Evolutionary conservation across 2,797 vertebrate genomes (phyloP).

Genomic region (Threskiornis aethiopicus): DNA sequence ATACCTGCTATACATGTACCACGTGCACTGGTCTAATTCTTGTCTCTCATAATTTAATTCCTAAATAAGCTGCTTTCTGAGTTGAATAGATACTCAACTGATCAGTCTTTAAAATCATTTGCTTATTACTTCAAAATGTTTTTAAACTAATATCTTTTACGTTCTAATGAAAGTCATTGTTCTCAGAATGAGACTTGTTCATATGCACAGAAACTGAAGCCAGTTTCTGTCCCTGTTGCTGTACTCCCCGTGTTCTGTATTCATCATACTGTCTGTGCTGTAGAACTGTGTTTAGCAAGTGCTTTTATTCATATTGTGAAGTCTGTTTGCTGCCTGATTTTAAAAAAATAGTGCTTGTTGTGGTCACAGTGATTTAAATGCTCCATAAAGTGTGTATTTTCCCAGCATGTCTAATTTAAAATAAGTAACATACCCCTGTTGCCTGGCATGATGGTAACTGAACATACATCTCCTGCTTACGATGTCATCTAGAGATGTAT

Average conservation of each 20-base stretch:
- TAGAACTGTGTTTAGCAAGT: conserved; percentile 41
- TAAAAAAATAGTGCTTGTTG: conserved; percentile 38
- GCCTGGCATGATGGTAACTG: conserved; percentile 70
- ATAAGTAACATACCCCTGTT: conserved; percentile 40
- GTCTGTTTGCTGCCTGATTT: conserved; percentile 57
- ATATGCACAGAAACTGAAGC: not conserved
- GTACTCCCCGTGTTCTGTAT: not conserved
- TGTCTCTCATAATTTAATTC: not conserved
- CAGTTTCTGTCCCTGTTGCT: conserved; percentile 37
- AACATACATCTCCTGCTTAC: conserved; percentile 46
- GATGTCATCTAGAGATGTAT: conserved; percentile 59
- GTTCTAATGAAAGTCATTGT: conserved; percentile 32
- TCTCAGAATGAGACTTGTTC: conserved; percentile 74
- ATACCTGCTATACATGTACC: not conserved
- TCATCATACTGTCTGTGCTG: not conserved
- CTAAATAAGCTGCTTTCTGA: not conserved
- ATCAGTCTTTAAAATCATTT: not conserved
- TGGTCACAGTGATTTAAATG: conserved; percentile 20
- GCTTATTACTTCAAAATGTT: not conserved
- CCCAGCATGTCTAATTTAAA: conserved; percentile 70
- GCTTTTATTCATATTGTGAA: conserved; percentile 40
- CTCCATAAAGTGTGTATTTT: not conserved
- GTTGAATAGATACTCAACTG: not conserved
- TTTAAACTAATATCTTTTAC: not conserved
- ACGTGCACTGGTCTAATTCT: not conserved